phyloP scores from a whole-genome alignment of 2,797 vertebrate species.

The Cyclura pinguis region DNA sequence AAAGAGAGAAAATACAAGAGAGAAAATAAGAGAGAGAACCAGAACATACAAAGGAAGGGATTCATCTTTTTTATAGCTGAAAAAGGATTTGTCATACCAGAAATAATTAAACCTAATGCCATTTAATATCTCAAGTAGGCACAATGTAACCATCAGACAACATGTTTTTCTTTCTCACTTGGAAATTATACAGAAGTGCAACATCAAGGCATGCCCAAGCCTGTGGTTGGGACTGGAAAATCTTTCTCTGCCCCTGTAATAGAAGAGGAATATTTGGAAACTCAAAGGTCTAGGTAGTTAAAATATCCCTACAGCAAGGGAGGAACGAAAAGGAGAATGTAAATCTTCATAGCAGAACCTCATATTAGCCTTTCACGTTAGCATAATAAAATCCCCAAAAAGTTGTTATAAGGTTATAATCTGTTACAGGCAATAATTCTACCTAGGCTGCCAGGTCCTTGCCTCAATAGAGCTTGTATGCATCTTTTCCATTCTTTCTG shows the following conservation, averaged over 20 bases:
- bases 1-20: no score
- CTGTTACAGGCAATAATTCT: not conserved
- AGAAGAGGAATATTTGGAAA: not conserved
- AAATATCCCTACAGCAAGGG: not conserved
- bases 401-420: not conserved
- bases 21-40: not conserved
- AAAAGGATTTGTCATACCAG: conserved; percentile 48
- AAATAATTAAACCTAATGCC: conserved; percentile 52
- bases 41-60: not conserved
- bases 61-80: conserved; percentile 26
- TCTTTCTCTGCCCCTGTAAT: not conserved
- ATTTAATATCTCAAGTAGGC: conserved; percentile 54
- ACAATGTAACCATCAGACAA: conserved; percentile 25
- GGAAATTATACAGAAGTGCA: not conserved
- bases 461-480: not conserved
- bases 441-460: no score
- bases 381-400: not conserved
- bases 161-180: conserved; percentile 36
- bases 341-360: not conserved
- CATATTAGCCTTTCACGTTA: not conserved
- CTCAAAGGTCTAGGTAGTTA: not conserved
- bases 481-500: not conserved
- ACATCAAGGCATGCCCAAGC: not conserved
- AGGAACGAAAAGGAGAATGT: not conserved
- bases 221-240: not conserved